These are phyloP conservation scores for Bergia puertoricense DNA, from an alignment of 92 coral and sea anemone genomes.

Conservation along the genomic window DNA sequence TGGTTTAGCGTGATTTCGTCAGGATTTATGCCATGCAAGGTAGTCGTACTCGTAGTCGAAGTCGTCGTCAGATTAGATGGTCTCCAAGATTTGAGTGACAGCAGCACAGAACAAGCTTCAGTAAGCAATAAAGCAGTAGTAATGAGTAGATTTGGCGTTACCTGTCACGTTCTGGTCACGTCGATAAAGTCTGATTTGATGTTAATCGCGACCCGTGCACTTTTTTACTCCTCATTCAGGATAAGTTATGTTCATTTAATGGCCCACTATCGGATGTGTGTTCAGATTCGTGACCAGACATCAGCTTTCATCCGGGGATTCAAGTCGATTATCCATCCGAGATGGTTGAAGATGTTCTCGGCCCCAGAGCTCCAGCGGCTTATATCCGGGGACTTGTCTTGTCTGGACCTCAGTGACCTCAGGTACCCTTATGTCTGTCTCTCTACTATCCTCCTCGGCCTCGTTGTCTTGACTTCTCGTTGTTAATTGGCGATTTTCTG, in stretches of 20 bases:
- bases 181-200: not conserved
- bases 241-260: constrained; percentile 95
- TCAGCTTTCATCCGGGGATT: constrained; percentile 97
- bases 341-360: constrained; percentile 96
- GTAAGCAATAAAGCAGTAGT: too few relatives aligned
- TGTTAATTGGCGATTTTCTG: not conserved
- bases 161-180: not conserved
- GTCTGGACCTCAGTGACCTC: constrained; percentile 86
- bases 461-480: not conserved
- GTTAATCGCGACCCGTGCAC: not conserved
- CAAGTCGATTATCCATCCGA: constrained; percentile 81
- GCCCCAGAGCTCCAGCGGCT: constrained; percentile 99
- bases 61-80: too few relatives aligned
- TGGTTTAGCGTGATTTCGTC: too few relatives aligned
- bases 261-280: constrained; percentile 98
- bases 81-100: too few relatives aligned
- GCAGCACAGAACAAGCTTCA: too few relatives aligned
- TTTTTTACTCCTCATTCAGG: constrained; percentile 48
- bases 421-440: constrained; percentile 50
- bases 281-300: constrained; percentile 92
- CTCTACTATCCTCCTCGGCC: not conserved
- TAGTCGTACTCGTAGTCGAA: too few relatives aligned
- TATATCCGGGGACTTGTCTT: constrained; percentile 93
- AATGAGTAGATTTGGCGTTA: too few relatives aligned
- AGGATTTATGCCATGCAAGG: too few relatives aligned